Conservation (phyloP, 2,113 vertebrate species). For the Natator depressus region DNA sequence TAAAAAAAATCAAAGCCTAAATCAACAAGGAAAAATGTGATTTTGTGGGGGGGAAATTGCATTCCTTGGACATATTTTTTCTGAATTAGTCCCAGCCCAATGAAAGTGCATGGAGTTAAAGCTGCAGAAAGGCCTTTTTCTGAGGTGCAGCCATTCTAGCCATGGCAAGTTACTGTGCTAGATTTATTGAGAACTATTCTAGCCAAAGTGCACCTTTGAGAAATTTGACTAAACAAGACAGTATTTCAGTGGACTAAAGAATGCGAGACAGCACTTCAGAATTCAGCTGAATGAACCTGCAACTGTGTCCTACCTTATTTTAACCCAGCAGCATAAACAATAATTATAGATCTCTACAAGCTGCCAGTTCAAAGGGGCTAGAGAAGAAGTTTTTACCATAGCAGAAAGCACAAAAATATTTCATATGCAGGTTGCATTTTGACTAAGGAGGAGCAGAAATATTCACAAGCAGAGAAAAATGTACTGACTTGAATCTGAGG, state of each 20-base stretch:
- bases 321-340: slow-evolving; percentile 53
- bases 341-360: slow-evolving; percentile 51
- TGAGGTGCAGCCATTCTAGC: neutral
- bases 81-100: neutral
- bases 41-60: neutral
- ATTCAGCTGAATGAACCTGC: slow-evolving; percentile 45
- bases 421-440: neutral
- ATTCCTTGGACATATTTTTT: neutral
- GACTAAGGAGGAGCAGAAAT: neutral
- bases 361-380: slow-evolving; percentile 29
- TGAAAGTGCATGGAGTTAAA: neutral
- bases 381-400: slow-evolving; percentile 17
- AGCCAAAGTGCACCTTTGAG: neutral
- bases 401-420: neutral
- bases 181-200: slow-evolving; percentile 23
- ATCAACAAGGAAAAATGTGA: neutral
- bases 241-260: slow-evolving; percentile 33
- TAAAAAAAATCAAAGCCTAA: neutral
- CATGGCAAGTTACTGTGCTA: neutral
- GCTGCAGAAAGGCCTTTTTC: neutral
- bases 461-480: slow-evolving; percentile 12
- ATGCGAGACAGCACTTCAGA: slow-evolving; percentile 22
- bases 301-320: slow-evolving; percentile 40
- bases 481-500: slow-evolving; percentile 15
- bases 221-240: slow-evolving; percentile 7